These are phyloP conservation scores for Lasioglossum malachurum DNA, from an alignment of 2,888 invertebrate genomes.

Conservation along the genomic window DNA sequence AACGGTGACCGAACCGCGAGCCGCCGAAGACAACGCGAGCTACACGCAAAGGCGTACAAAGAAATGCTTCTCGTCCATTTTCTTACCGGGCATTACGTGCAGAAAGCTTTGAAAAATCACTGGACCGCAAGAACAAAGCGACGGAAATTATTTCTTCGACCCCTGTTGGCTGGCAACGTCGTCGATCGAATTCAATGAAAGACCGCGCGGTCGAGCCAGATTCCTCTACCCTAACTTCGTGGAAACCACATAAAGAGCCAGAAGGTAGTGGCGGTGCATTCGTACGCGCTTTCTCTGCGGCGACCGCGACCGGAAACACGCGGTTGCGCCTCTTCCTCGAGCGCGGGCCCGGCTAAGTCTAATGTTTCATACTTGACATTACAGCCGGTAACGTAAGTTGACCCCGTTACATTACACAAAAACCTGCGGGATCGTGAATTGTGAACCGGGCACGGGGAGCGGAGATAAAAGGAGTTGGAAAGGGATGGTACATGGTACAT, in stretches of 20 bases:
- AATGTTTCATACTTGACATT: constrained; percentile 72
- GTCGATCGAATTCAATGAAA: constrained; percentile 38
- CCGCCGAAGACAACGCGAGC: neutral
- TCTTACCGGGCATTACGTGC: constrained; percentile 22
- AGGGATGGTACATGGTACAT: neutral
- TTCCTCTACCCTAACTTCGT: constrained; percentile 32
- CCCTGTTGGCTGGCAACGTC: constrained; percentile 19
- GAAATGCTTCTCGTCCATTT: constrained; percentile 34
- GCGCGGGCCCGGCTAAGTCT: constrained; percentile 47
- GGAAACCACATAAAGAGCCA: constrained; percentile 25
- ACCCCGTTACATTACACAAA: constrained; percentile 14
- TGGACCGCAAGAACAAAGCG: constrained; percentile 45
- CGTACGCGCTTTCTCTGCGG: constrained; percentile 25
- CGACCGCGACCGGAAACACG: constrained; percentile 51
- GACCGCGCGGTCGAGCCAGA: constrained; percentile 1
- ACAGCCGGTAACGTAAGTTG: constrained; percentile 67
- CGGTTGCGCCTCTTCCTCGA: constrained; percentile 47
- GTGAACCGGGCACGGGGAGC: neutral
- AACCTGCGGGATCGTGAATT: constrained; percentile 4
- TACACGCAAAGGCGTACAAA: constrained; percentile 35
- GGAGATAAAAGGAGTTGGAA: neutral
- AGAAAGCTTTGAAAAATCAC: constrained; percentile 42
- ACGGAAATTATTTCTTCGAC: constrained; percentile 49
- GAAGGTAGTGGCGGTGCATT: constrained; percentile 9
- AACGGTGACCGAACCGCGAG: neutral